Conservation (phyloP, 2,113 vertebrate genomes). For the Dromaius novaehollandiae region DNA sequence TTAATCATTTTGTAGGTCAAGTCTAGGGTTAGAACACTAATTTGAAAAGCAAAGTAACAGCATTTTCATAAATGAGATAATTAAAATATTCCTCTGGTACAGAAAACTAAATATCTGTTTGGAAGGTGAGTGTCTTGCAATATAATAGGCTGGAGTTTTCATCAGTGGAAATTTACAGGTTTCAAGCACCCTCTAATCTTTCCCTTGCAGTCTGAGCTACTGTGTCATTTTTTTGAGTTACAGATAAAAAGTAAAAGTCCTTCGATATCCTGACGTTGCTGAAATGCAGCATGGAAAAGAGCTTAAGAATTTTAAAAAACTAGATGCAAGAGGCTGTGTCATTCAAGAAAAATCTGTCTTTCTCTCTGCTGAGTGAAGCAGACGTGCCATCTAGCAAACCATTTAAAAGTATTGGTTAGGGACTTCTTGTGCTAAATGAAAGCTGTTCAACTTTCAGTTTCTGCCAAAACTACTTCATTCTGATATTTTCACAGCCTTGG, state of each 20-base stretch:
- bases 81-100: not conserved
- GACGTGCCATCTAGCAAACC: slow-evolving; percentile 17
- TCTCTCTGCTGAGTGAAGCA: not conserved
- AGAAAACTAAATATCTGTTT: not conserved
- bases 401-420: slow-evolving; percentile 18
- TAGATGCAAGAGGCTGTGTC: not conserved
- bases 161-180: not conserved
- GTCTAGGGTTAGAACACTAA: not conserved
- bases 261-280: not conserved
- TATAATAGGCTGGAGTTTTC: not conserved
- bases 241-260: not conserved
- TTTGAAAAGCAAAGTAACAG: not conserved
- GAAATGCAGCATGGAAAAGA: not conserved
- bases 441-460: slow-evolving; percentile 45
- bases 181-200: not conserved
- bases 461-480: slow-evolving; percentile 25
- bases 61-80: not conserved
- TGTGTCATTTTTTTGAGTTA: not conserved
- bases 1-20: not conserved
- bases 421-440: slow-evolving; percentile 24
- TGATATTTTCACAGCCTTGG: not conserved
- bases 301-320: not conserved
- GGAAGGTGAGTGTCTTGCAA: not conserved
- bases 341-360: slow-evolving; percentile 47
- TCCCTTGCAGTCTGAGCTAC: not conserved